Evolutionary conservation across 1,140 invertebrate species (phyloP), one percentile per base, ranked within the genome.

Genomic region (Drosophila paulistorum): DNA sequence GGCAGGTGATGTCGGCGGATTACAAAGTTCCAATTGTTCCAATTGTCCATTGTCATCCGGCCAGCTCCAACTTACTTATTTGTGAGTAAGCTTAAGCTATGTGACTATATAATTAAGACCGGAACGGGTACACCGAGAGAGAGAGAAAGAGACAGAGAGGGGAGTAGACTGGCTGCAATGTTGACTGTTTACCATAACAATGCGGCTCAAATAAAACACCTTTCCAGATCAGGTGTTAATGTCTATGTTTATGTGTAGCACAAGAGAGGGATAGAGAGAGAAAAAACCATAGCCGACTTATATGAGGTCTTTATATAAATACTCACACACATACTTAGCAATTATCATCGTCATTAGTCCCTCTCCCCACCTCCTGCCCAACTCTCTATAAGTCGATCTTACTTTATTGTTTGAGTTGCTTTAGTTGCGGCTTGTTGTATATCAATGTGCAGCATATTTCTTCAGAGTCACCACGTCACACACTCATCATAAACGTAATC

Each of bases 351-450:
- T 87, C 84, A 87, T 87, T 87, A 89, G 84, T 84, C 68, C 54
- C 41, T 23, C 17, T 26, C 39, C 9, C 30, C 54, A 14, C 37
- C 41, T 30, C n/a, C 33, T 30, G 30, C 30, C 30, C 5, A 30
- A 6, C 30, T 30, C 30, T 13, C 37, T 13, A 17, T 33, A 30
- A 48, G 10, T 23, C 17, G 33, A 54, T 33, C 42, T 35, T 23
- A 23, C 14, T 26, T 3, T 68, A 72, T 84, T 89, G 79, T 83
- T 74, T 73, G 61, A 9, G 30, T 61, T 79, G 84, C 83, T 90
- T 90, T 90, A 90, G 86, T 90, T 90, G 82, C 86, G 86, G 87
- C 86, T 90, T 90, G 86, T 90, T 87, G 80, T 80, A 66, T 89
- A 89, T 87, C 84, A 85, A 87, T 87, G 84, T 87, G 84, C 84